Conservation (phyloP, 2,113 vertebrate species). For the Chaetops frenatus region DNA sequence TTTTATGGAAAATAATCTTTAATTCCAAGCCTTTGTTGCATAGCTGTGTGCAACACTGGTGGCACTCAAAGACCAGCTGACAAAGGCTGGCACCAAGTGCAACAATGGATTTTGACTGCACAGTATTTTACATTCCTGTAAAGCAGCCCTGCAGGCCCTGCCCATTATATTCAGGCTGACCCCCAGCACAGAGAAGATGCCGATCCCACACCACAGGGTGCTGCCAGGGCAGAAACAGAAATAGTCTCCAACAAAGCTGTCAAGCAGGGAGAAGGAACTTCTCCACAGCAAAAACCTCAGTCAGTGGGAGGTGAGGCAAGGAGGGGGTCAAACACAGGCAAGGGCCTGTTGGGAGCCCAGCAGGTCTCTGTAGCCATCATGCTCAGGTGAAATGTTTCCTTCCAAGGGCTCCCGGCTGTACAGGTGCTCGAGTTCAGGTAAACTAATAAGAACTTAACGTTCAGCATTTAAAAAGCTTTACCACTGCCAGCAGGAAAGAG, state of each 20-base stretch:
- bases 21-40: not conserved
- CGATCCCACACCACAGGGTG: fast-evolving
- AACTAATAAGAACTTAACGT: not conserved
- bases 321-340: not conserved
- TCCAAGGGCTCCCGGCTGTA: not conserved
- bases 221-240: not conserved
- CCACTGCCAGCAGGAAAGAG: not conserved
- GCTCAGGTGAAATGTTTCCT: not conserved
- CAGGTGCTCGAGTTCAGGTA: not conserved
- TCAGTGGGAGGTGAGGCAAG: not conserved
- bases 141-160: not conserved
- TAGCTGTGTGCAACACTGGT: not conserved
- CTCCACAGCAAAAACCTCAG: not conserved
- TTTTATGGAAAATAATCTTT: not conserved
- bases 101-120: not conserved
- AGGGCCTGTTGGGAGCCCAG: not conserved
- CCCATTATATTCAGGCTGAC: not conserved
- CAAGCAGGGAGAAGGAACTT: not conserved
- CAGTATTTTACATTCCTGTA: not conserved
- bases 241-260: not conserved
- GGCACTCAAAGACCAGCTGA: not conserved
- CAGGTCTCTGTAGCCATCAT: not conserved
- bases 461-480: not conserved
- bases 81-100: not conserved
- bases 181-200: not conserved